Conservation (phyloP, 2,113 vertebrate genomes). For the Ictalurus punctatus region DNA sequence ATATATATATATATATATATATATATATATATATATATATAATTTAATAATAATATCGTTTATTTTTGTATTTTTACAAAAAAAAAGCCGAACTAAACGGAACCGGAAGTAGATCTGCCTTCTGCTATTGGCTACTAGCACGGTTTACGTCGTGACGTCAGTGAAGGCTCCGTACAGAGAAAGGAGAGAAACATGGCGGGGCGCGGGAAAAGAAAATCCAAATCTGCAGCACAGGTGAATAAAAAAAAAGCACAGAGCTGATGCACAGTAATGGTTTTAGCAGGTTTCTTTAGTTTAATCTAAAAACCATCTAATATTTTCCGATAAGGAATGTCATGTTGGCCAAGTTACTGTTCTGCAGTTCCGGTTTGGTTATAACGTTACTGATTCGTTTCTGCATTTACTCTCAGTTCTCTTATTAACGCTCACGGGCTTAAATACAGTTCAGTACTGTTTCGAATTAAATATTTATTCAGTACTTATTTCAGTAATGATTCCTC, state of each 20-base stretch:
- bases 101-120: not conserved
- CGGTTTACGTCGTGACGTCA: constrained; percentile 12
- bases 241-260: not conserved
- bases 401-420: not conserved
- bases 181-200: constrained; percentile 32
- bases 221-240: constrained; percentile 31
- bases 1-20: no score
- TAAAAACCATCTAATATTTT: not conserved
- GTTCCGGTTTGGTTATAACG: not conserved
- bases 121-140: not conserved
- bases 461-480: not conserved
- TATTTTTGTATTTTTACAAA: no score
- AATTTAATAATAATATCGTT: no score
- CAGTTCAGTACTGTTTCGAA: not conserved
- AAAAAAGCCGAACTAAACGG: not conserved
- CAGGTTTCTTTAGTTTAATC: not conserved
- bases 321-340: not conserved
- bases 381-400: not conserved
- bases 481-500: not conserved
- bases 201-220: constrained; percentile 45
- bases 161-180: not conserved
- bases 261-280: no score
- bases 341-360: not conserved
- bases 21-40: no score
- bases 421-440: not conserved